Evolutionary conservation across 2,888 invertebrate genomes (phyloP).

Genomic region (Acutogordius australiensis): DNA sequence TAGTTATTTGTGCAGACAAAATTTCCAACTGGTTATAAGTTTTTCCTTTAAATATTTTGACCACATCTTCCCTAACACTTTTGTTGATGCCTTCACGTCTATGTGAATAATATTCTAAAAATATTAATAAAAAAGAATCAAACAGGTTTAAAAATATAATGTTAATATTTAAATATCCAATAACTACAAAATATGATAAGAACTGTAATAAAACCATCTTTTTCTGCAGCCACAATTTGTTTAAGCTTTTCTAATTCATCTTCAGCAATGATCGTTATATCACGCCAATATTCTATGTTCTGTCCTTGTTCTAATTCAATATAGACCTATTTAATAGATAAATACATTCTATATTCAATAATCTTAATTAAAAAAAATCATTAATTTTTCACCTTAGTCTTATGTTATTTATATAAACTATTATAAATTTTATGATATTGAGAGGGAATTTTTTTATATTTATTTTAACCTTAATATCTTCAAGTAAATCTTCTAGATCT

Average conservation of each 20-base stretch:
- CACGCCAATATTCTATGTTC: constrained; percentile 71
- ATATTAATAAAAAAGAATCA: too few relatives aligned
- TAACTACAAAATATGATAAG: background rate
- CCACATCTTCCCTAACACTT: constrained; percentile 61
- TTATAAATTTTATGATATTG: too few relatives aligned
- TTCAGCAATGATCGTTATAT: constrained; percentile 69
- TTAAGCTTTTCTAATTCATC: constrained; percentile 62
- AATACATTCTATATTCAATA: background rate
- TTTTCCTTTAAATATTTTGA: constrained; percentile 65
- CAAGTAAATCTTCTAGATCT: constrained; percentile 74
- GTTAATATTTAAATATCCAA: too few relatives aligned
- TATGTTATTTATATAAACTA: too few relatives aligned
- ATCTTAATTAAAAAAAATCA: too few relatives aligned
- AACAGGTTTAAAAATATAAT: too few relatives aligned
- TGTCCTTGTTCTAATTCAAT: constrained; percentile 60
- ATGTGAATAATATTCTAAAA: constrained; percentile 15
- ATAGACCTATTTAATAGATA: constrained; percentile 31
- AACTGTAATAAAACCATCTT: constrained; percentile 18
- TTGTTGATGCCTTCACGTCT: constrained; percentile 54
- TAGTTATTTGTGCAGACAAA: constrained; percentile 51
- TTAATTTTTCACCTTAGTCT: too few relatives aligned
- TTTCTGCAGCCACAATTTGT: constrained; percentile 31
- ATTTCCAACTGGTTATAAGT: constrained; percentile 52
- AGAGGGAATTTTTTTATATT: background rate
- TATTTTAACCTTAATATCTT: constrained; percentile 52